Conservation (phyloP, 2,113 vertebrate genomes). For the Ochotona curzoniae region DNA sequence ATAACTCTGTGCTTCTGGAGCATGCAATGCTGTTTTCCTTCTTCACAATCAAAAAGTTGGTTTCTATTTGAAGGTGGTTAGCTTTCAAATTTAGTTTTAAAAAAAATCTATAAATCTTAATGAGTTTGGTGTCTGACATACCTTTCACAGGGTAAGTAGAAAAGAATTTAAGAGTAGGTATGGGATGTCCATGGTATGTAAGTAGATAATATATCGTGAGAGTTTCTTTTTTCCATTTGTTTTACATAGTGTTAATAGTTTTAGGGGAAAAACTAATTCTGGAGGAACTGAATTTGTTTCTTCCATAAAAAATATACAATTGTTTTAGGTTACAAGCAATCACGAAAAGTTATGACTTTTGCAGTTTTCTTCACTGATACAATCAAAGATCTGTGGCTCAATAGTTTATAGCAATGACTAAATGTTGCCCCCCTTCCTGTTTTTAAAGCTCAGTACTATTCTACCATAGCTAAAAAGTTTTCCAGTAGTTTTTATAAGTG, state of each 20-base stretch:
- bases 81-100: conserved; percentile 5
- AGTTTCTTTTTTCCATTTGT: conserved; percentile 2
- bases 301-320: neutral
- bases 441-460: conserved; percentile 14
- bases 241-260: conserved; percentile 48
- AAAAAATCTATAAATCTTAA: neutral
- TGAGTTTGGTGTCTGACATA: conserved; percentile 21
- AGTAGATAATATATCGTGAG: neutral
- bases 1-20: conserved; percentile 5
- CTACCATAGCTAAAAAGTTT: conserved; percentile 50
- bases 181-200: neutral
- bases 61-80: conserved; percentile 39
- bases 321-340: neutral
- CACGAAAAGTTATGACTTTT: neutral
- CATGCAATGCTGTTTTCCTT: conserved; percentile 26
- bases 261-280: neutral
- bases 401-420: conserved; percentile 28
- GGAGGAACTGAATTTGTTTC: conserved; percentile 22
- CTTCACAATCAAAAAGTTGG: conserved; percentile 44
- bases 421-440: conserved; percentile 7
- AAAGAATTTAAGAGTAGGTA: neutral
- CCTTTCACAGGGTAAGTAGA: neutral
- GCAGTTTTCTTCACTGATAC: conserved; percentile 34
- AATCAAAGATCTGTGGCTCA: conserved; percentile 47
- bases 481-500: conserved; percentile 66